A percentile compares a stretch with the other conserved stretches of the same genome.
phyloP scores from a whole-genome alignment of 2,113 vertebrate species.

The Jacana jacana region DNA sequence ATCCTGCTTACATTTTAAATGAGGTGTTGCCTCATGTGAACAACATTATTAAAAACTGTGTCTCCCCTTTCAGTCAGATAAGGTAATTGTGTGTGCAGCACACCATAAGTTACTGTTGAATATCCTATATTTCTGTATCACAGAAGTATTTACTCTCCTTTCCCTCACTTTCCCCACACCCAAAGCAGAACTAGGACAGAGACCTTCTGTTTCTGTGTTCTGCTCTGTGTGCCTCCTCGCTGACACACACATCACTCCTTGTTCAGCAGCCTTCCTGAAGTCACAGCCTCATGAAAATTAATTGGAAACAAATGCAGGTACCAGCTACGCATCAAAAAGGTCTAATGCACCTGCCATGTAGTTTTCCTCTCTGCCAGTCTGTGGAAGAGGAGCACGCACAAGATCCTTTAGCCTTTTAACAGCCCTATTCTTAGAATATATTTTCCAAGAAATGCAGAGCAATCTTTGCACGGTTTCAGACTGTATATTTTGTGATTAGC shows the following conservation, averaged over 20 bases:
- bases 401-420: conserved; percentile 9
- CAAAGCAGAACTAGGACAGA: neutral
- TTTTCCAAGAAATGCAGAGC: conserved; percentile 16
- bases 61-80: neutral
- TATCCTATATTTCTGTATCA: neutral
- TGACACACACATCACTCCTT: neutral
- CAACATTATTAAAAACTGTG: neutral
- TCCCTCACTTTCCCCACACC: neutral
- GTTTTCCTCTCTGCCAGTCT: neutral
- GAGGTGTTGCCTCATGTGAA: neutral
- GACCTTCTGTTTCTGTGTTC: neutral
- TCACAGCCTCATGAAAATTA: conserved; percentile 10
- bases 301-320: neutral
- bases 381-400: neutral
- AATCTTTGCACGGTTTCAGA: conserved; percentile 23
- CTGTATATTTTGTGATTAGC: conserved; percentile 70
- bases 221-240: neutral
- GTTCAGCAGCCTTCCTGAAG: neutral
- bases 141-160: neutral
- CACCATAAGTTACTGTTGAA: neutral
- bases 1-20: neutral
- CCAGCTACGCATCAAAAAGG: neutral
- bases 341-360: conserved; percentile 12
- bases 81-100: neutral
- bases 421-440: conserved; percentile 20